Evolutionary conservation across 2,888 invertebrate species (phyloP), one percentile per base, ranked within the genome.

Genomic region (Drosophila algonquin): DNA sequence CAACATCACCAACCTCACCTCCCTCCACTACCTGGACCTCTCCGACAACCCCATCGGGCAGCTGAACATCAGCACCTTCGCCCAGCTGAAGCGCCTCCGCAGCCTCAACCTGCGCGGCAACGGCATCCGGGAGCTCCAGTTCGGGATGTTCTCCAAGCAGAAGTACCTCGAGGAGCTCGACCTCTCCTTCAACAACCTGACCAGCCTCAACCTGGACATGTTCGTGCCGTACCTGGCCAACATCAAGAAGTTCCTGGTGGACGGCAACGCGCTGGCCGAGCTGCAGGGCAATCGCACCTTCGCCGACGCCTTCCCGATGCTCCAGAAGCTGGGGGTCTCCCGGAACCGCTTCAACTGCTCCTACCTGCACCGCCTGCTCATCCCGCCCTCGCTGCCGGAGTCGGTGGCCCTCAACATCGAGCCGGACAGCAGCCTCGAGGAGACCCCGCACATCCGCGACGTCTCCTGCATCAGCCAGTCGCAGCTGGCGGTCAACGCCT

Each of bases 131-230:
- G 75, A 81, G 12, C 80, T 92, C 1, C 85, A 89, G 10, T 92
- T 91, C 51, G 92, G 92, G 46, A 92, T 92, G 89, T 92, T 92
- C 77, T 90, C 92, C 16, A 91, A 92, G 67, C 91, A 92, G 32
- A 83, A 82, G 3, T 82, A 91, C 50, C 86, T 94, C 8, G 93
- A 93, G 54, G 91, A 92, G 44, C 88, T 93, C 18, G 93, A 93
- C 69, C 85, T 93, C 48, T 93, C 93, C 0, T 93, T 93, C 71
- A 94, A 94, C 81, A 93, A 93, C 79, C 88, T 94, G 14, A 93
- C 92, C 1, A 90, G 91, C 57, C 87, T 93, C 32, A 91, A 92
- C 79, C 62, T 92, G 71, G 91, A 92, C 50, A 78, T 92, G 4
- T 92, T 92, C 73, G 89, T 91, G 48, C 92, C 92, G 1, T 91